A percentile compares a stretch with the other conserved stretches of the same genome.
Evolutionary conservation across 2,888 invertebrate species (phyloP).

Genomic region (Loripinus fragilis): DNA sequence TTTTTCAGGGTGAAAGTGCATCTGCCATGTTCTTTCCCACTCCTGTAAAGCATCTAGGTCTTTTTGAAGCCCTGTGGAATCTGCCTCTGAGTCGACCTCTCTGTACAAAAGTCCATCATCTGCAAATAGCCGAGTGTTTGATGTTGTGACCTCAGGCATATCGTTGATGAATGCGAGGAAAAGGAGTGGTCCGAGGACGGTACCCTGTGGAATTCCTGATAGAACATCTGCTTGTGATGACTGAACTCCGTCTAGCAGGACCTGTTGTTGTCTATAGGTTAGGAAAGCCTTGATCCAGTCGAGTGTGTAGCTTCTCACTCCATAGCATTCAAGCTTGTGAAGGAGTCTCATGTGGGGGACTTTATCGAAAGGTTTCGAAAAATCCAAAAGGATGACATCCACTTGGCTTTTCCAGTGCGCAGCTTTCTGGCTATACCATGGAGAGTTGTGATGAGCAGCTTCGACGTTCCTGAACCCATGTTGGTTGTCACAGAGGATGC

Average conservation of each 20-base stretch:
- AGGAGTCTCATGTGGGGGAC: not conserved
- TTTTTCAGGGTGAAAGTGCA: not conserved
- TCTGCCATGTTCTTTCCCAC: not conserved
- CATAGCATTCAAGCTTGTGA: not conserved
- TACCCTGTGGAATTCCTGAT: not conserved
- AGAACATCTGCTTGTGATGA: not conserved
- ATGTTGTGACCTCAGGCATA: not conserved
- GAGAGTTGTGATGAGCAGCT: not conserved
- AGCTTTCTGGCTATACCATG: not conserved
- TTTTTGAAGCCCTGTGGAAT: not conserved
- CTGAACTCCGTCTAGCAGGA: not conserved
- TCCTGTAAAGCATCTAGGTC: not conserved
- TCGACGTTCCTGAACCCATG: not conserved
- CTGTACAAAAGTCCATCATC: not conserved
- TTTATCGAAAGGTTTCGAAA: not conserved
- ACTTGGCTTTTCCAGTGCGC: too few relatives aligned
- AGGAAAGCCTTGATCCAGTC: not conserved
- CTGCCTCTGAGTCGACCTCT: not conserved
- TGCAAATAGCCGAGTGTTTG: not conserved
- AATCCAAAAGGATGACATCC: not conserved
- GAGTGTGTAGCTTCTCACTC: not conserved
- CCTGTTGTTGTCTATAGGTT: not conserved
- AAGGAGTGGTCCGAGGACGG: not conserved
- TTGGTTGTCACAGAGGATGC: not conserved
- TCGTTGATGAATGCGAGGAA: not conserved